Conservation (phyloP, 2,113 vertebrate genomes). For the Brienomyrus longianalis region DNA sequence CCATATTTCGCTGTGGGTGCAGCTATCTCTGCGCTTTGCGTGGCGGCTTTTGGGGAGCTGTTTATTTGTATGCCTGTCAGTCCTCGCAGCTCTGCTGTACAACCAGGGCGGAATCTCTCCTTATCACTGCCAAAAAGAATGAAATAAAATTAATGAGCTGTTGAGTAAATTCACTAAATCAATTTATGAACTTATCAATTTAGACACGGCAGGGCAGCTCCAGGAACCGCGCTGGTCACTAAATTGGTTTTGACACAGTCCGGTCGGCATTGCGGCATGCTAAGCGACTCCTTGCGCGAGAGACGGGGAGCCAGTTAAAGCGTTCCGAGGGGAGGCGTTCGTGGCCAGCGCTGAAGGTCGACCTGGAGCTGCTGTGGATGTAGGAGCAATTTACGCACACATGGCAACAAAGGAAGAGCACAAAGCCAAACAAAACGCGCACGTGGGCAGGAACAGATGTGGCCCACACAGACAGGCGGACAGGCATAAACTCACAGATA, state of each 20-base stretch:
- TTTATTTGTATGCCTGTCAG: constrained; percentile 6
- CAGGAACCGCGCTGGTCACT: not conserved
- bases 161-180: constrained; percentile 7
- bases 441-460: not conserved
- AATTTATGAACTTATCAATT: constrained; percentile 7
- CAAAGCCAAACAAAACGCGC: not conserved
- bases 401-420: not conserved
- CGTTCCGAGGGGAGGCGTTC: not conserved
- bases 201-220: not conserved
- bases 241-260: constrained; percentile 3
- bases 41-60: not conserved
- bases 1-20: constrained; percentile 10
- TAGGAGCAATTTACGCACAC: not conserved
- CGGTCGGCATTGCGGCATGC: not conserved
- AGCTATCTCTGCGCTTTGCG: not conserved
- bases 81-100: not conserved
- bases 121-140: constrained; percentile 8
- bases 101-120: constrained; percentile 8
- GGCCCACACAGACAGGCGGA: not conserved
- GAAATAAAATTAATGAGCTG: constrained; percentile 17
- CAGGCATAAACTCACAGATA: not conserved
- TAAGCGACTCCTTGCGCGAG: not conserved
- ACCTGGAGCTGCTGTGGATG: not conserved
- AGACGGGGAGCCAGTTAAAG: not conserved
- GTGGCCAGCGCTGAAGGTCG: not conserved